Percentiles rank a stretch among this genome's conserved stretches.
These are phyloP conservation scores for Calycopis cecrops DNA, from an alignment of 1,140 invertebrate genomes.

Conservation along the genomic window DNA sequence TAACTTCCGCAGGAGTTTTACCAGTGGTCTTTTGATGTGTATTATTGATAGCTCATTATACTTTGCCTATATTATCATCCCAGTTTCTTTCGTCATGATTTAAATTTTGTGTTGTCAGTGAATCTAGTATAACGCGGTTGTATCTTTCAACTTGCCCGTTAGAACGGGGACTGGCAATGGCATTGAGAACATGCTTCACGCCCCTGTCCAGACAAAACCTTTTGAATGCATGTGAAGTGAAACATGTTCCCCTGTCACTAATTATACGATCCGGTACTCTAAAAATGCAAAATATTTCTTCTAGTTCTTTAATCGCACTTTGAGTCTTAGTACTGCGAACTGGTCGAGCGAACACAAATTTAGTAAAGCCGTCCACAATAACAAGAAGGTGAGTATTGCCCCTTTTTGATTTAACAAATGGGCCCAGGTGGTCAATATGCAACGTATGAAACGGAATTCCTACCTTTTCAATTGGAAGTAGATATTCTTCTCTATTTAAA, in stretches of 20 bases:
- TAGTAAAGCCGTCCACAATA: too few species aligned
- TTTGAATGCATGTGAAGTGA: slow-evolving; percentile 24
- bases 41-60: slow-evolving; percentile 3
- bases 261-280: slow-evolving; percentile 23
- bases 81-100: slow-evolving; percentile 18
- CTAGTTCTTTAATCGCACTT: too few species aligned
- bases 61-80: slow-evolving; percentile 4
- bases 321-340: slow-evolving; percentile 23
- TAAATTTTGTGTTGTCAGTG: slow-evolving; percentile 16
- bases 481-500: too few species aligned
- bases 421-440: too few species aligned
- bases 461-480: too few species aligned
- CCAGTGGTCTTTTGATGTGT: slow-evolving; percentile 15
- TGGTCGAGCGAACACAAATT: too few species aligned
- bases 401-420: too few species aligned
- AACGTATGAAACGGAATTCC: too few species aligned
- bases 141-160: slow-evolving; percentile 30
- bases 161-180: slow-evolving; percentile 19
- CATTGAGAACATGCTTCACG: slow-evolving; percentile 26
- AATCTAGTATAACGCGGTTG: too few species aligned
- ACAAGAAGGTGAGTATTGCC: too few species aligned
- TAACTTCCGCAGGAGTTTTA: slow-evolving; percentile 20
- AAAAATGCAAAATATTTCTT: slow-evolving; percentile 27
- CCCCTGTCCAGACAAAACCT: slow-evolving; percentile 20
- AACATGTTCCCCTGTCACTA: too few species aligned